Base-by-base conservation (phyloP, 2,888 invertebrate species). In the Apotomis betuletana region DNA sequence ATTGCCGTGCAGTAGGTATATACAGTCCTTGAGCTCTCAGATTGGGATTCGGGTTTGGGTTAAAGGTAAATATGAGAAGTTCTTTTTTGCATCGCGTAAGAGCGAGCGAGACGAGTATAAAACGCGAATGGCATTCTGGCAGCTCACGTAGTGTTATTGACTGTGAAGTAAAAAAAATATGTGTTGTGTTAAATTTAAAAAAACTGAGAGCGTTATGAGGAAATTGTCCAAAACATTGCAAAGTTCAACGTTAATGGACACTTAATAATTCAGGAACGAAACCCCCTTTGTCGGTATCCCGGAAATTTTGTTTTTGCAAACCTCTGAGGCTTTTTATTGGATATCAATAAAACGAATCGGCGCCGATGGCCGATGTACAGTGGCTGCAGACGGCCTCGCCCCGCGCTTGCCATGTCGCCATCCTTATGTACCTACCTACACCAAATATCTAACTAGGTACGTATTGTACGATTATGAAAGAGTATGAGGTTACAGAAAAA, bases 281-380 rank as follows among this genome's bases (percentile, higher is more conserved):
- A 9, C 49, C 49, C 49, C 12, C 49, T 49, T 9, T 9, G 49
- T 49, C 10, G 49, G 10, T 49, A 10, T 10, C 49, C 8, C 9
- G 49, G 10, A 9, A 49, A 10, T 49, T 49, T 49, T 49, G 49
- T 49, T 49, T 49, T 49, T 49, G 49, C 8, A 49, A 49, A 49
- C 49, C 49, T 49, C 10, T 10, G 49, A 49, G 9, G 9, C 49
- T 49, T 4, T 13, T 41, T 41, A 59, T 59, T 59, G 44, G 44
- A 59, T 59, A 41, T 59, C 59, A 41, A 59, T 59, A 59, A 41
- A 13, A n/a, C 8, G 55, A 6, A 9, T 49, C 13, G 59, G 59
- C 13, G 59, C 13, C 6, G 9, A 12, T 58, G 38, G 38, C 38
- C 8, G 10, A 6, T 10, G 49, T 49, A 49, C 9, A 49, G 49